phyloP scores from a whole-genome alignment of 2,888 invertebrate genomes.

The Pyrgus malvae region DNA sequence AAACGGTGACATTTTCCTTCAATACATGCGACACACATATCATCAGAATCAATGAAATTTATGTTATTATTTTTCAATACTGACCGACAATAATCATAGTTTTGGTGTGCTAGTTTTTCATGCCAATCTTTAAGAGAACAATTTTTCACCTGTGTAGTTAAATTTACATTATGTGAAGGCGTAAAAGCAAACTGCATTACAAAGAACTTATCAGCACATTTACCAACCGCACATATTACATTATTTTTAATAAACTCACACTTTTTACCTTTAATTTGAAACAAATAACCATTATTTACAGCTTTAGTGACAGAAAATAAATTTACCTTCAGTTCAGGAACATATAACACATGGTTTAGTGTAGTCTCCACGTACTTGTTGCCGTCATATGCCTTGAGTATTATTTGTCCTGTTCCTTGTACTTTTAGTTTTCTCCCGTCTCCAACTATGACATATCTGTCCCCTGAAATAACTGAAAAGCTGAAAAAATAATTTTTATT shows the following conservation, averaged over 20 bases:
- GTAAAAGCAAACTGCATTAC: not conserved
- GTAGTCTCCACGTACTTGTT: not conserved
- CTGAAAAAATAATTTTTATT: not conserved
- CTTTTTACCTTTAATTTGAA: not conserved
- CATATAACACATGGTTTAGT: conserved; percentile 10
- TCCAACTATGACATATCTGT: not conserved
- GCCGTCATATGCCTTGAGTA: not conserved
- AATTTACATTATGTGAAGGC: not conserved
- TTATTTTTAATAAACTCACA: not conserved
- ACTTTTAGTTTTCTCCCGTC: not conserved
- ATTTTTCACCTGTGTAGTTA: not conserved
- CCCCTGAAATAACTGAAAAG: not conserved
- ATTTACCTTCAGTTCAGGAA: not conserved
- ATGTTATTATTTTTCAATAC: not conserved
- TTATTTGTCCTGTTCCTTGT: not conserved
- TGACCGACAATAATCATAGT: not conserved
- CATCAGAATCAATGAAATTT: not conserved
- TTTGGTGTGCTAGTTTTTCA: not conserved
- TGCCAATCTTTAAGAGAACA: not conserved
- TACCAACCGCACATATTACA: not conserved
- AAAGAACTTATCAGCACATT: not conserved
- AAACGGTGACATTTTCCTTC: not conserved
- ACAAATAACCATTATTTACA: not conserved
- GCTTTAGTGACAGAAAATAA: not conserved
- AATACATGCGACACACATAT: not conserved